Percentiles rank a stretch among this genome's conserved stretches.
phyloP scores from a whole-genome alignment of 2,888 invertebrate species.

The Drosophila nr. medialis region DNA sequence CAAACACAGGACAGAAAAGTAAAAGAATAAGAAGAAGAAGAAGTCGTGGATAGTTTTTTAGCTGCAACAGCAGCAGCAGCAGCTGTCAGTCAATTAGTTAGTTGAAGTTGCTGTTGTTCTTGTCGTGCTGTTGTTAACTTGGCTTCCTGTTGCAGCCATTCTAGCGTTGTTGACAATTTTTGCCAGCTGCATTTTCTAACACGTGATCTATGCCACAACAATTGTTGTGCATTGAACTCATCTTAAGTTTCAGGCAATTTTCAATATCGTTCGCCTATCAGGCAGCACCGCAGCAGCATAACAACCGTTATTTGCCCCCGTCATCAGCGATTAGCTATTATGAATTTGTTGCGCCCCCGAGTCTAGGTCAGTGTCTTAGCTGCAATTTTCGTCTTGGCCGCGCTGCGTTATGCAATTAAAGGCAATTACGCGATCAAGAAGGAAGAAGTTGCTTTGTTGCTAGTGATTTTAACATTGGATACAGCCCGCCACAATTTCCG shows the following conservation, averaged over 20 bases:
- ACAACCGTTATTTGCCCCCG: slow-evolving; percentile 52
- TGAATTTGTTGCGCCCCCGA: slow-evolving; percentile 63
- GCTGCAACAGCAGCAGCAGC: slow-evolving; percentile 33
- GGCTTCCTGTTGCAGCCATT: slow-evolving; percentile 55
- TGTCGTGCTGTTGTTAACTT: slow-evolving; percentile 14
- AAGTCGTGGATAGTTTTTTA: slow-evolving; percentile 33
- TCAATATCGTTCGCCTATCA: slow-evolving; percentile 43
- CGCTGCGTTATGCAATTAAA: slow-evolving; percentile 77
- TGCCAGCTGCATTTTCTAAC: slow-evolving; percentile 39
- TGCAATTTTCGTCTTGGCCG: slow-evolving; percentile 64
- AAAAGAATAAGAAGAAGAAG: slow-evolving; percentile 1
- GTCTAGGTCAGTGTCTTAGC: slow-evolving; percentile 82
- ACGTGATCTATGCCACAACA: slow-evolving; percentile 61
- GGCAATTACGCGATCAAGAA: slow-evolving; percentile 73
- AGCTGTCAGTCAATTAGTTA: slow-evolving; percentile 81
- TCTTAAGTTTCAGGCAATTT: slow-evolving; percentile 28
- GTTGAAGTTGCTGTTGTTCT: slow-evolving; percentile 37
- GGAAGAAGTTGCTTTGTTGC: slow-evolving; percentile 44
- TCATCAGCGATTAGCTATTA: slow-evolving; percentile 52
- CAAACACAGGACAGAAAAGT: slow-evolving; percentile 39
- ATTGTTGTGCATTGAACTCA: slow-evolving; percentile 67
- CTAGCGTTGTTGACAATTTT: slow-evolving; percentile 9
- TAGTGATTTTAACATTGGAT: slow-evolving; percentile 1
- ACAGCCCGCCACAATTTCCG: slow-evolving; percentile 71
- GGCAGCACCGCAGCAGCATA: background rate